Percentiles rank a stretch among this genome's conserved stretches.
These are phyloP conservation scores for Lasioglossum pauxillum DNA, from an alignment of 2,888 invertebrate species.

Conservation along the genomic window DNA sequence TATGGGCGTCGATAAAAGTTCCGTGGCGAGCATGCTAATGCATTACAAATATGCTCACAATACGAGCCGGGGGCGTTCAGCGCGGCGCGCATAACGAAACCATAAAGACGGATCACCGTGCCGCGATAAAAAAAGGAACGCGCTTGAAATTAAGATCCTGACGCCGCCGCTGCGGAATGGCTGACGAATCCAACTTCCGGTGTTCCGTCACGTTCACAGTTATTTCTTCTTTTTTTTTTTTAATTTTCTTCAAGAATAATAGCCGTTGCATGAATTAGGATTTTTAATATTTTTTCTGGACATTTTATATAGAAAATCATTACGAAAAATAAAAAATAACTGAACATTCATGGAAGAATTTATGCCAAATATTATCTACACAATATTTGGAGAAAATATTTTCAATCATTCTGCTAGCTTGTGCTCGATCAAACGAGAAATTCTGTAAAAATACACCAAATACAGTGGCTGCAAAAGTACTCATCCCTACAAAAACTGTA, in stretches of 20 bases:
- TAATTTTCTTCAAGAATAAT: not conserved
- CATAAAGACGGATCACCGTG: slow-evolving; percentile 19
- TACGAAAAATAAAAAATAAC: not conserved
- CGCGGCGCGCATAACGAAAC: slow-evolving; percentile 24
- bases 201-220: not conserved
- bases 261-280: not conserved
- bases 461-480: not conserved
- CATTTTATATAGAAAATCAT: not conserved
- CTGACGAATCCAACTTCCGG: slow-evolving; percentile 11
- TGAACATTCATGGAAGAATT: not conserved
- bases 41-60: slow-evolving; percentile 31
- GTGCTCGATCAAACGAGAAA: not conserved
- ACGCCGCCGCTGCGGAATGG: not conserved
- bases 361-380: not conserved
- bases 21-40: slow-evolving; percentile 61
- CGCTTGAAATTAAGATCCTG: slow-evolving; percentile 21
- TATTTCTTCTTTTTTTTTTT: not conserved
- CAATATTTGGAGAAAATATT: not conserved
- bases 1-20: slow-evolving; percentile 53
- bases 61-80: slow-evolving; percentile 19
- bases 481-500: not conserved
- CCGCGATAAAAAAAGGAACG: slow-evolving; percentile 12
- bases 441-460: not conserved
- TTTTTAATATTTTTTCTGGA: not conserved
- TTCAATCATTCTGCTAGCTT: not conserved